Conservation (phyloP, 2,888 invertebrate genomes). For the Meiosimyza platycephala region DNA sequence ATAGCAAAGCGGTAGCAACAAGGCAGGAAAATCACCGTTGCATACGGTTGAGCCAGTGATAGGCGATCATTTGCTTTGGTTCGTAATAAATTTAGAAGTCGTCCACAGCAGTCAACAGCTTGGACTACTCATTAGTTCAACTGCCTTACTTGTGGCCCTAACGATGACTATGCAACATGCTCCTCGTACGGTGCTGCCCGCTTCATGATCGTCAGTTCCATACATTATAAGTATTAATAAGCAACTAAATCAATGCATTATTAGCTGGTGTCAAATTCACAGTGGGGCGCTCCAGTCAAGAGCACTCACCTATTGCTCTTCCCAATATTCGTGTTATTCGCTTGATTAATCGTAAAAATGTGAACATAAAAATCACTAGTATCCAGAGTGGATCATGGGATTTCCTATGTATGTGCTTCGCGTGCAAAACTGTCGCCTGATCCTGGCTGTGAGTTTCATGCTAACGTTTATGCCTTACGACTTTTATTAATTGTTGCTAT, state of each 20-base stretch:
- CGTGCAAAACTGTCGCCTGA: slow-evolving; percentile 30
- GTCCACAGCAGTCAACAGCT: too few relatives aligned
- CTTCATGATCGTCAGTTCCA: slow-evolving; percentile 17
- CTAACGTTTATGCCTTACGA: slow-evolving; percentile 12
- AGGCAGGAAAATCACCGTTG: background rate
- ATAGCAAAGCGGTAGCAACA: background rate
- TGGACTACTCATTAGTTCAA: background rate
- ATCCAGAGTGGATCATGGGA: slow-evolving; percentile 6
- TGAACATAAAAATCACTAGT: slow-evolving; percentile 24
- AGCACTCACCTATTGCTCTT: slow-evolving; percentile 31
- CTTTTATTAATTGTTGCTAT: slow-evolving; percentile 32
- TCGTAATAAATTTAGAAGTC: background rate
- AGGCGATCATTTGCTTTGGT: background rate
- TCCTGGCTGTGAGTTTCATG: background rate
- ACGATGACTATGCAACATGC: background rate
- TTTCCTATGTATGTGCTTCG: background rate
- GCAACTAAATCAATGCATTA: slow-evolving; percentile 64
- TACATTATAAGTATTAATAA: slow-evolving; percentile 60
- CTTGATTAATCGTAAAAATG: slow-evolving; percentile 58
- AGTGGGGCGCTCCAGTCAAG: slow-evolving; percentile 49
- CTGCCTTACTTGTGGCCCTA: background rate
- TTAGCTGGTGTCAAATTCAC: slow-evolving; percentile 61
- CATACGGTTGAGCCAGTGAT: background rate
- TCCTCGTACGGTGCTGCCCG: background rate
- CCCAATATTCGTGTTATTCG: slow-evolving; percentile 45